Evolutionary conservation across 2,797 vertebrate genomes (phyloP).

Genomic region (Vireo griseus): DNA sequence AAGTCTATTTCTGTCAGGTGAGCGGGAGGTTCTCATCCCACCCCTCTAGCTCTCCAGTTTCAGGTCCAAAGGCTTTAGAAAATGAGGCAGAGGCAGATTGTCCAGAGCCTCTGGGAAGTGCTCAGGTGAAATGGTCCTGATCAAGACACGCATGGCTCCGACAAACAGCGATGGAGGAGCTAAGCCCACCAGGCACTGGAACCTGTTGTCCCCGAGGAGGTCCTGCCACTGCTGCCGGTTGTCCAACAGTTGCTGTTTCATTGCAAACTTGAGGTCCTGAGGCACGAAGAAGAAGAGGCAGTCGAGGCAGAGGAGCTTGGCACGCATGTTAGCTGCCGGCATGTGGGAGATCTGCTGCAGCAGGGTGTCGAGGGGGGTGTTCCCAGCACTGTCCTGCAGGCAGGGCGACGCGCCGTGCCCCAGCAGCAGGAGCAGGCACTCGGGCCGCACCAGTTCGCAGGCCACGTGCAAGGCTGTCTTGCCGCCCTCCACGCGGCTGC

Average conservation of each 20-base stretch:
- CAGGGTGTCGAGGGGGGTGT: conserved; percentile 81
- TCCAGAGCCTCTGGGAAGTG: conserved; percentile 81
- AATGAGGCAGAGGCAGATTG: conserved; percentile 81
- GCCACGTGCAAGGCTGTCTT: conserved; percentile 85
- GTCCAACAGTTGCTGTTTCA: conserved; percentile 72
- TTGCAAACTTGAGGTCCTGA: conserved; percentile 36
- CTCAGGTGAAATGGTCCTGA: conserved; percentile 77
- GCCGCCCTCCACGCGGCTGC: conserved; percentile 81
- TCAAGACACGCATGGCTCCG: conserved; percentile 85
- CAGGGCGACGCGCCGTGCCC: conserved; percentile 81
- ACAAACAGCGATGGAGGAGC: conserved; percentile 84
- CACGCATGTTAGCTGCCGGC: conserved; percentile 23
- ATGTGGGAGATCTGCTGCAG: conserved; percentile 73
- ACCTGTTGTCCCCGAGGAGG: conserved; percentile 81
- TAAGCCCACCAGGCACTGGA: conserved; percentile 82
- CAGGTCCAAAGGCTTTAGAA: conserved; percentile 84
- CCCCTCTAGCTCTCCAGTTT: conserved; percentile 70
- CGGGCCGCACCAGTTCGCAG: conserved; percentile 83
- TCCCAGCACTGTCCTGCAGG: conserved; percentile 67
- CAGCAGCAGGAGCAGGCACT: conserved; percentile 87
- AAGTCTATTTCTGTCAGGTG: conserved; percentile 38
- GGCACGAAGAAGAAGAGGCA: conserved; percentile 87
- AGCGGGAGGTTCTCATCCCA: neutral
- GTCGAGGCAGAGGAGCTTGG: conserved; percentile 81
- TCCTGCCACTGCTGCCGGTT: conserved; percentile 79